Percentiles rank a stretch among this genome's conserved stretches.
These are phyloP conservation scores for Falco berigora DNA, from an alignment of 2,797 vertebrate genomes.

Conservation along the genomic window DNA sequence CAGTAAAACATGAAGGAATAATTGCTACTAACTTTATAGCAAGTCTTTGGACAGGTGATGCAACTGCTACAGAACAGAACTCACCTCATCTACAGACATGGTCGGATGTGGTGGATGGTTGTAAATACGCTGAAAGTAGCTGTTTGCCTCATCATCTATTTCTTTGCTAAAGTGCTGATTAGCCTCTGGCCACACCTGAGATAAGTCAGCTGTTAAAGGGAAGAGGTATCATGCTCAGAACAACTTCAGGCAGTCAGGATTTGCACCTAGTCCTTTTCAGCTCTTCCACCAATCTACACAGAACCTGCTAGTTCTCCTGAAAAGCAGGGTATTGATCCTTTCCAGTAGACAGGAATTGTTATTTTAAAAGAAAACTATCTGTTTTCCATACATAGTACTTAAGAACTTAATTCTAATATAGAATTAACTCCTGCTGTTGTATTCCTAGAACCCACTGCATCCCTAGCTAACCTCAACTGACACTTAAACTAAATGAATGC, in stretches of 20 bases:
- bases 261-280: not conserved
- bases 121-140: constrained; percentile 99
- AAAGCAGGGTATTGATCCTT: not conserved
- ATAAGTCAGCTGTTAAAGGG: constrained; percentile 87
- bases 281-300: not conserved
- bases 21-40: not conserved
- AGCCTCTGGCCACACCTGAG: constrained; percentile 99
- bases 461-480: not conserved
- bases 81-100: constrained; percentile 99
- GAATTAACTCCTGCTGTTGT: not conserved
- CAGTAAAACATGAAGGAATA: not conserved
- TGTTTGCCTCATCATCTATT: constrained; percentile 99
- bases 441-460: not conserved
- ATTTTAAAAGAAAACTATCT: not conserved
- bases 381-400: not conserved
- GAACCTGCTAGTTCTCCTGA: not conserved
- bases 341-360: not conserved
- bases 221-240: not conserved
- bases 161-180: constrained; percentile 99
- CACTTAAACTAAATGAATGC: not conserved
- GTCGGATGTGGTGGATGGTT: constrained; percentile 99
- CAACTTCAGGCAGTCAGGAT: not conserved
- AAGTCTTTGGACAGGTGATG: not conserved
- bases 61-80: not conserved
- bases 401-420: not conserved